phyloP scores from a whole-genome alignment of 2,888 invertebrate species.

The Agrotis puta region DNA sequence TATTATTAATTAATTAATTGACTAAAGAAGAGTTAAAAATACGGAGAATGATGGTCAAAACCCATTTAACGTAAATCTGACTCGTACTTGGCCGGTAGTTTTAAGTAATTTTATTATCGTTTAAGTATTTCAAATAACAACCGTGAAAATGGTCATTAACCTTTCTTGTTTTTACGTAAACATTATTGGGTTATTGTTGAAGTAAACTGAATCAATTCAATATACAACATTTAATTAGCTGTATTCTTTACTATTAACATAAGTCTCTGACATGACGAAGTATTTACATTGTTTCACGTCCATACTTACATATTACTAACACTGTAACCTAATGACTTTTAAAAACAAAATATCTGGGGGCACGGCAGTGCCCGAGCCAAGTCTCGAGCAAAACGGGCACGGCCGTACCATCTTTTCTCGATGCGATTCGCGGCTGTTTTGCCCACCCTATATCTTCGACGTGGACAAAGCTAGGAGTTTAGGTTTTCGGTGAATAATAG shows the following conservation, averaged over 20 bases:
- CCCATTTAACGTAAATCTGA: not conserved
- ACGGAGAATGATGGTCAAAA: not conserved
- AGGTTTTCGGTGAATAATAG: too few species aligned
- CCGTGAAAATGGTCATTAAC: conserved; percentile 21
- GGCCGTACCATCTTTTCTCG: too few species aligned
- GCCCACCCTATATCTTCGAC: too few species aligned
- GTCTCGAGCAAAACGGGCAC: too few species aligned
- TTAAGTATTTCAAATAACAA: conserved; percentile 6
- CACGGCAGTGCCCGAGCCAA: too few species aligned
- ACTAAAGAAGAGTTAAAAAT: too few species aligned
- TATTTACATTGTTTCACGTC: not conserved
- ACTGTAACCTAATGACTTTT: too few species aligned
- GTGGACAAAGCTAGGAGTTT: too few species aligned
- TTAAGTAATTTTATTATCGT: not conserved
- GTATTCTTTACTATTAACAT: conserved; percentile 20
- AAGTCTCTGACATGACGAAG: conserved; percentile 4
- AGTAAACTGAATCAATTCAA: conserved; percentile 8
- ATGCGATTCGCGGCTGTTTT: too few species aligned
- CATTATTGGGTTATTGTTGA: conserved; percentile 11
- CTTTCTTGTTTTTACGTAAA: not conserved
- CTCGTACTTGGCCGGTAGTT: too few species aligned
- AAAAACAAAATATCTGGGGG: too few species aligned
- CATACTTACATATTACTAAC: not conserved
- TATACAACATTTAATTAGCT: conserved; percentile 15
- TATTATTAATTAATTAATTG: too few species aligned